phyloP scores from a whole-genome alignment of 2,888 invertebrate species.

The Branchellion lobata region DNA sequence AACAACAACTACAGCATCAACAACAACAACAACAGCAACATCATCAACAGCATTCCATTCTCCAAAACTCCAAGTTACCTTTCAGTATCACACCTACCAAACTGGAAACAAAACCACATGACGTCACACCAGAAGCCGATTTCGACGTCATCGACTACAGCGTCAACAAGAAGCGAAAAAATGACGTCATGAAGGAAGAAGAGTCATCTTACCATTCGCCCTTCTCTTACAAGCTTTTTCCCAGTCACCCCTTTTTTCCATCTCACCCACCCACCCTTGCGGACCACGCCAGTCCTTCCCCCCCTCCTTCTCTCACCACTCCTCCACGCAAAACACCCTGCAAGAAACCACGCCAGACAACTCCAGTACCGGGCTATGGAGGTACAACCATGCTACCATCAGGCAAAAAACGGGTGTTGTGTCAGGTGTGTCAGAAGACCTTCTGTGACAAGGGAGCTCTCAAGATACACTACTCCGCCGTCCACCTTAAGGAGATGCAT shows the following conservation, averaged over 20 bases:
- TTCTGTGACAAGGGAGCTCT: slow-evolving; percentile 99
- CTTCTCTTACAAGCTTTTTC: too few species aligned
- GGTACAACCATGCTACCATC: slow-evolving; percentile 59
- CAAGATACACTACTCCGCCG: slow-evolving; percentile 98
- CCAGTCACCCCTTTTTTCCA: neutral
- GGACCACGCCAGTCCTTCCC: neutral
- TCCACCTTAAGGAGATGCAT: slow-evolving; percentile 98
- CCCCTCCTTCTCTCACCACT: neutral
- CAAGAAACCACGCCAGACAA: slow-evolving; percentile 57
- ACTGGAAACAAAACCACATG: neutral
- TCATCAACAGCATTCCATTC: neutral
- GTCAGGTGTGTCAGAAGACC: slow-evolving; percentile 95
- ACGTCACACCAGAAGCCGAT: neutral
- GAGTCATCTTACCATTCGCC: too few species aligned
- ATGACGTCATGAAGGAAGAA: too few species aligned
- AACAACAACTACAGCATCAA: neutral
- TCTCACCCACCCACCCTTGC: neutral
- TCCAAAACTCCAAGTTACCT: neutral
- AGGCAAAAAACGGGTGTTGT: slow-evolving; percentile 88
- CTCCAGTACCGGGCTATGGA: slow-evolving; percentile 60
- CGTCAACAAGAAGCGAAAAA: too few species aligned
- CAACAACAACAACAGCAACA: neutral
- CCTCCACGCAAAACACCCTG: neutral
- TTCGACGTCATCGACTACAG: neutral
- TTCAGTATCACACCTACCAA: neutral